Base-by-base conservation (phyloP, 2,888 invertebrate species). In the Drosophila atripex region DNA sequence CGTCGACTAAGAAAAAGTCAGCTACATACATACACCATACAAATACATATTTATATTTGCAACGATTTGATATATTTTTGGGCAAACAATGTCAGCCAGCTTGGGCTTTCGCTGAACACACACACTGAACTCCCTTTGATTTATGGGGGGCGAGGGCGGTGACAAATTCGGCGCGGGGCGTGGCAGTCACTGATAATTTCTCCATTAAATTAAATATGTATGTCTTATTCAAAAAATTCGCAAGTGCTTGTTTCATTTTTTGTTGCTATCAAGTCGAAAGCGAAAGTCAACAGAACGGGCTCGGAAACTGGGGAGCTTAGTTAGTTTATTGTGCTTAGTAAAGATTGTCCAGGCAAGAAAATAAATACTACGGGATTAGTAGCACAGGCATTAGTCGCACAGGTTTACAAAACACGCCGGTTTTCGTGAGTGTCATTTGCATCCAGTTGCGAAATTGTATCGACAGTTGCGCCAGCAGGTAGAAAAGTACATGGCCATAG, bases 291-390 rank as follows among this genome's bases (percentile, higher is more conserved):
- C 43, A 23, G 28, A 49, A 55, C 30, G 14, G 71, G 39, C 32
- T 49, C 25, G 32, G 18, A 45, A 43, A 16, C 39, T 47, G n/a
- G 35, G 14, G 35, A 23, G 23, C 41, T 32, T 32, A 43, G 21
- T 46, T n/a, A 28, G 25, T 49, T 28, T 57, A 54, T 47, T 46
- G 72, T 66, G 69, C 50, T 73, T 69, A 58, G 47, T 59, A 72
- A 59, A 76, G 86, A 85, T 82, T 82, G 82, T 82, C 82, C 54
- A 51, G 74, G 76, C 78, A 71, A 66, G 32, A 5, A 45, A 49
- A 50, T 28, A 23, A 30, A 14, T 25, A 11, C 28, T 45, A 12
- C 23, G 64, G 50, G 47, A 43, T 59, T 46, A 39, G 53, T 55
- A 35, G 47, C 52, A 28, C 23, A 49, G 51, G 56, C 63, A 18